Evolutionary conservation across 1,140 invertebrate species (phyloP).

Genomic region (Cydia strobilella): DNA sequence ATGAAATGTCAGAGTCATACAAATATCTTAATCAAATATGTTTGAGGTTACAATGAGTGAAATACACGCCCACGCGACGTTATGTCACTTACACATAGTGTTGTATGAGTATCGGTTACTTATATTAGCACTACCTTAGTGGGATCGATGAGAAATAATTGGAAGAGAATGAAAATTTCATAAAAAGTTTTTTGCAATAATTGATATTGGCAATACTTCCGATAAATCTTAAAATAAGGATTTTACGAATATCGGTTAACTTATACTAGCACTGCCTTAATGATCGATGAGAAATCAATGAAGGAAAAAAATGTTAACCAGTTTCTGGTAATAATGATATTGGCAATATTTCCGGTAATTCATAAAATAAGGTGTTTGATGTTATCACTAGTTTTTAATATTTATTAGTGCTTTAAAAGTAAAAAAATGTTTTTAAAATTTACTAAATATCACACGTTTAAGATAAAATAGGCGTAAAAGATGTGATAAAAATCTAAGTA

Average conservation of each 20-base stretch:
- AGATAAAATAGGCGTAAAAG: too few relatives aligned
- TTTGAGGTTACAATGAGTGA: neutral
- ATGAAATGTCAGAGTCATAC: conserved; percentile 20
- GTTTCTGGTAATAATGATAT: neutral
- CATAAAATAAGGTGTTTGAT: neutral
- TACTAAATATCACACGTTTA: too few relatives aligned
- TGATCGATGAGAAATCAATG: neutral
- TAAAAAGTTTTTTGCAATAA: neutral
- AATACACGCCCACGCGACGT: conserved; percentile 11
- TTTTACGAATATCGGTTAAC: neutral
- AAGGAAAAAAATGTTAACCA: neutral
- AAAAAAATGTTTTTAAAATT: too few relatives aligned
- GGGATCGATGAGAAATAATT: neutral
- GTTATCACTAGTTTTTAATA: too few relatives aligned
- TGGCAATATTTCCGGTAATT: neutral
- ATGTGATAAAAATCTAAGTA: too few relatives aligned
- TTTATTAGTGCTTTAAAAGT: too few relatives aligned
- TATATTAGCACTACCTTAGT: neutral
- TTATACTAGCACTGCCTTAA: neutral
- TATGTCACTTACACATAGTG: conserved; percentile 18
- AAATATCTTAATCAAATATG: conserved; percentile 31
- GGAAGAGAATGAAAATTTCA: neutral
- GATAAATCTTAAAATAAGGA: neutral
- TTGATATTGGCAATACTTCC: neutral
- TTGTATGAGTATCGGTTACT: conserved; percentile 15